Percentiles rank a stretch among this genome's conserved stretches.
These are phyloP conservation scores for Dinothrombium tinctorium DNA, from an alignment of 1,140 invertebrate genomes.

Conservation along the genomic window DNA sequence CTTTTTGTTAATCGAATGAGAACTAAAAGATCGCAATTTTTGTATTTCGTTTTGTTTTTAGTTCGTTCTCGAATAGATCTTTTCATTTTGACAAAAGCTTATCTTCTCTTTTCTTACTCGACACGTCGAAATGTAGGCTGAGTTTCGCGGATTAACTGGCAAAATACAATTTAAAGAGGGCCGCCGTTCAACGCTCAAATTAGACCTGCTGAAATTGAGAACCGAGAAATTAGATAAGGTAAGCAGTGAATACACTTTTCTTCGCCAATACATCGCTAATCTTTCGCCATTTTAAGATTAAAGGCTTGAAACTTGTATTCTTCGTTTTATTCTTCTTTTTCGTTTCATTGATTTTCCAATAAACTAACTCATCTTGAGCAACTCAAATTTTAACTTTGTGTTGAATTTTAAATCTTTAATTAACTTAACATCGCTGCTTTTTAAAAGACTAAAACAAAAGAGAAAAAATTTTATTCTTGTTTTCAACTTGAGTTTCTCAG, in stretches of 20 bases:
- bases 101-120: neutral
- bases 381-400: too few relatives aligned
- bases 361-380: too few relatives aligned
- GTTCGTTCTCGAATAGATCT: neutral
- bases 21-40: neutral
- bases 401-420: too few relatives aligned
- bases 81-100: neutral
- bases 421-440: too few relatives aligned
- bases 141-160: slow-evolving; percentile 58
- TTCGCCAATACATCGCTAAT: slow-evolving; percentile 1
- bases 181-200: slow-evolving; percentile 48
- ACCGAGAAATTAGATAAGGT: slow-evolving; percentile 42
- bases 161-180: slow-evolving; percentile 63
- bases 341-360: too few relatives aligned
- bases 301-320: too few relatives aligned
- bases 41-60: neutral
- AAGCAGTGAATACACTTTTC: slow-evolving; percentile 14
- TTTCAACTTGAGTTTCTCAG: too few relatives aligned
- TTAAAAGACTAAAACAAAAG: too few relatives aligned
- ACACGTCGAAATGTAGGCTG: too few relatives aligned
- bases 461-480: too few relatives aligned
- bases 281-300: too few relatives aligned
- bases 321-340: too few relatives aligned
- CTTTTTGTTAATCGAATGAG: neutral
- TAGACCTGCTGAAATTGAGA: slow-evolving; percentile 58